Conservation (phyloP, 2,113 vertebrate genomes). For the Orycteropus afer region DNA sequence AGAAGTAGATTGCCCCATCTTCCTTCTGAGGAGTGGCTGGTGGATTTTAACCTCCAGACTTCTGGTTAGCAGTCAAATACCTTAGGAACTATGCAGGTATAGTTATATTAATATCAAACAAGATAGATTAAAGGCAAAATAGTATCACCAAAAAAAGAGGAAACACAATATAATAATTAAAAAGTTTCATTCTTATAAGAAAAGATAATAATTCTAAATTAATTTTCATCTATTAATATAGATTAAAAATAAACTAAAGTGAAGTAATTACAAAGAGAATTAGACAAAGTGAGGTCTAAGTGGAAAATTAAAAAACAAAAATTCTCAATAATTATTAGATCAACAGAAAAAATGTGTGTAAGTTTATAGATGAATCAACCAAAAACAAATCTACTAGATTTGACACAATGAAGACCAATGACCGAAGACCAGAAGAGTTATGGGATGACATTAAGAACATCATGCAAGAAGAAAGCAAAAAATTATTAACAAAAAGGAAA, state of each 20-base stretch:
- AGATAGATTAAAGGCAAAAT: not conserved
- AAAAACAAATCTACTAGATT: not conserved
- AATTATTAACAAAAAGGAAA: too few species aligned
- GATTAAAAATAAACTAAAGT: not conserved
- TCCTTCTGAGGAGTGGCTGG: too few species aligned
- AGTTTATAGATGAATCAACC: not conserved
- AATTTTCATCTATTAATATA: not conserved
- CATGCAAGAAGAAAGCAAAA: too few species aligned
- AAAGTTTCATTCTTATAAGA: not conserved
- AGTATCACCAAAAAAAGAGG: not conserved
- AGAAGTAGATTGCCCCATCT: too few species aligned
- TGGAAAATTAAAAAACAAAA: not conserved
- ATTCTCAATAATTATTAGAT: too few species aligned
- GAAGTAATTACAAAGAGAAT: not conserved
- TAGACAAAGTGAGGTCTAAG: not conserved
- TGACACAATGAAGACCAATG: too few species aligned
- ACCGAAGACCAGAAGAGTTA: too few species aligned
- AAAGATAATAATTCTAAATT: slow-evolving; percentile 4
- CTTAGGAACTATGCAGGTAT: too few species aligned
- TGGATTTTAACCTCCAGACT: too few species aligned
- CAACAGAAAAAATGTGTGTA: not conserved
- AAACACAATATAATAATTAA: not conserved
- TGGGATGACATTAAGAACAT: too few species aligned
- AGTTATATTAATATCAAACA: not conserved
- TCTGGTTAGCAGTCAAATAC: too few species aligned